Evolutionary conservation across 2,888 invertebrate genomes (phyloP).

Genomic region (Nineta flava): DNA sequence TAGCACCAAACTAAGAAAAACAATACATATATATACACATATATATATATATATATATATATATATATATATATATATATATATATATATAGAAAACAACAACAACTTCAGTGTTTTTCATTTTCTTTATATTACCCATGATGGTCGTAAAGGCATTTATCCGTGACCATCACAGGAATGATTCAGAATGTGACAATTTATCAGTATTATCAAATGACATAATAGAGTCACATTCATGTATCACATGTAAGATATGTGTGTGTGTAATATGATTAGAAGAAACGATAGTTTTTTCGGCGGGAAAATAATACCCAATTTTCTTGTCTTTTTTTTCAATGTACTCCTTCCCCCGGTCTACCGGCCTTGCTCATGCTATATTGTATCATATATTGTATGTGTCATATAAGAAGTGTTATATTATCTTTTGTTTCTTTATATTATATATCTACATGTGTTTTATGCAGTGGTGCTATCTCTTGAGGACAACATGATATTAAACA

Average conservation of each 20-base stretch:
- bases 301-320: slow-evolving; percentile 22
- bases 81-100: neutral
- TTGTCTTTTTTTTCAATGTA: slow-evolving; percentile 22
- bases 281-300: slow-evolving; percentile 1
- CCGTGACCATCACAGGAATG: slow-evolving; percentile 51
- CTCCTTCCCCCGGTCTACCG: neutral
- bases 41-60: too few relatives aligned
- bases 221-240: slow-evolving; percentile 6
- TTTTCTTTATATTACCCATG: slow-evolving; percentile 80
- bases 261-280: slow-evolving; percentile 1
- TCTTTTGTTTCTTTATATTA: neutral
- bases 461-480: neutral
- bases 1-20: neutral
- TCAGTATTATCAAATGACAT: slow-evolving; percentile 1
- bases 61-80: too few relatives aligned
- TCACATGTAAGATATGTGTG: neutral
- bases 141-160: slow-evolving; percentile 73
- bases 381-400: neutral
- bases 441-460: neutral
- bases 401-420: neutral
- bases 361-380: neutral
- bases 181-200: slow-evolving; percentile 27
- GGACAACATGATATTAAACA: neutral
- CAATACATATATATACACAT: neutral
- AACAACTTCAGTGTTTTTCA: slow-evolving; percentile 50